Conservation (phyloP, 2,888 invertebrate genomes). For the Rhagonycha fulva region DNA sequence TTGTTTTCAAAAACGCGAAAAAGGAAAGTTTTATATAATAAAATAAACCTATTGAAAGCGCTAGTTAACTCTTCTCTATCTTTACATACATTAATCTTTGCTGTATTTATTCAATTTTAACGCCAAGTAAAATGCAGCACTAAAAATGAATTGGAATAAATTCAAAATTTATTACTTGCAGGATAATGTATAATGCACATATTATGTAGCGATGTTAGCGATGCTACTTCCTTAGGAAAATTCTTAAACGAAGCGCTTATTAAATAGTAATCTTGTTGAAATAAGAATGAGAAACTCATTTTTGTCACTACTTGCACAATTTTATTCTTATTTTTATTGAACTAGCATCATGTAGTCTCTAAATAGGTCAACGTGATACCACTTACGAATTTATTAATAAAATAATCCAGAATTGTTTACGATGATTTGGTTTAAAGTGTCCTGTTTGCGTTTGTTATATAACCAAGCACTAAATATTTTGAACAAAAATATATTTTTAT, state of each 20-base stretch:
- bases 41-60: no score
- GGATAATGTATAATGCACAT: neutral
- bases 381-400: neutral
- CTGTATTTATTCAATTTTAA: neutral
- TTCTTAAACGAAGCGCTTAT: neutral
- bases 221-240: neutral
- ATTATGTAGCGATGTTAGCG: neutral
- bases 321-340: neutral
- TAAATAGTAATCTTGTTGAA: neutral
- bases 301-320: neutral
- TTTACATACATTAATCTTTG: no score
- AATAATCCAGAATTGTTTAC: neutral
- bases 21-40: no score
- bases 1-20: no score
- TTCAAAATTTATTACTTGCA: neutral
- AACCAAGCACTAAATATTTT: constrained; percentile 24
- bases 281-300: neutral
- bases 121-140: neutral
- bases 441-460: constrained; percentile 5
- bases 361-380: neutral
- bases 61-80: no score
- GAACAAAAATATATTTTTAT: constrained; percentile 24
- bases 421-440: neutral
- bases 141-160: neutral
- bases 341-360: neutral